Conservation (phyloP, 23 tunicate species). For the Aplidium turbinatum region DNA sequence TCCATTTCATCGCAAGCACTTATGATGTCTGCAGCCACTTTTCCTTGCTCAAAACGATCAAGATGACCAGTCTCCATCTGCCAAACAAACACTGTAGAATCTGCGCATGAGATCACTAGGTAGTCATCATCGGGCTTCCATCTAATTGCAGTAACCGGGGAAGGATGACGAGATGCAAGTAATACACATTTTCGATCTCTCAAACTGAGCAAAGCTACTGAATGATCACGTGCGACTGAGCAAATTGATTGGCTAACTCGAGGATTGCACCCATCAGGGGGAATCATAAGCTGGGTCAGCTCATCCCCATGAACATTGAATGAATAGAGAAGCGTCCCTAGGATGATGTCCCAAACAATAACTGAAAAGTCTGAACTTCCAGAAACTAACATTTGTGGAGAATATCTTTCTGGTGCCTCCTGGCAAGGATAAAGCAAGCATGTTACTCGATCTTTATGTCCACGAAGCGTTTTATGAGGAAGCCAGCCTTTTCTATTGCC, state of each 20-base stretch:
- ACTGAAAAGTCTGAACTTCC: slow-evolving; percentile 94
- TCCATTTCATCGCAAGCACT: slow-evolving; percentile 67
- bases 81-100: slow-evolving; percentile 82
- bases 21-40: slow-evolving; percentile 48
- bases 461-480: slow-evolving; percentile 73
- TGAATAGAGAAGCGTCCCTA: slow-evolving; percentile 60
- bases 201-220: slow-evolving; percentile 75
- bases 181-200: slow-evolving; percentile 89
- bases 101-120: slow-evolving; percentile 65
- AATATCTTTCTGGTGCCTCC: slow-evolving; percentile 64
- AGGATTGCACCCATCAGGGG: slow-evolving; percentile 77
- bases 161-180: slow-evolving; percentile 80
- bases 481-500: slow-evolving; percentile 33
- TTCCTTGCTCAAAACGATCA: slow-evolving; percentile 75
- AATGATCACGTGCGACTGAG: slow-evolving; percentile 82
- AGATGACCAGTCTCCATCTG: slow-evolving; percentile 97
- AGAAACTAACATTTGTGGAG: slow-evolving; percentile 59
- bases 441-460: slow-evolving; percentile 72
- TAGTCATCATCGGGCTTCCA: slow-evolving; percentile 96
- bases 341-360: slow-evolving; percentile 74
- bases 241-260: slow-evolving; percentile 79
- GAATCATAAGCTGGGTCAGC: slow-evolving; percentile 61
- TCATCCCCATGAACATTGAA: slow-evolving; percentile 84
- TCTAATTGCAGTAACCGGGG: slow-evolving; percentile 55
- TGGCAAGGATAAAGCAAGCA: slow-evolving; percentile 85